Percentiles rank a stretch among this genome's conserved stretches.
These are phyloP conservation scores for Hoplias malabaricus DNA, from an alignment of 2,113 vertebrate species.

Conservation along the genomic window DNA sequence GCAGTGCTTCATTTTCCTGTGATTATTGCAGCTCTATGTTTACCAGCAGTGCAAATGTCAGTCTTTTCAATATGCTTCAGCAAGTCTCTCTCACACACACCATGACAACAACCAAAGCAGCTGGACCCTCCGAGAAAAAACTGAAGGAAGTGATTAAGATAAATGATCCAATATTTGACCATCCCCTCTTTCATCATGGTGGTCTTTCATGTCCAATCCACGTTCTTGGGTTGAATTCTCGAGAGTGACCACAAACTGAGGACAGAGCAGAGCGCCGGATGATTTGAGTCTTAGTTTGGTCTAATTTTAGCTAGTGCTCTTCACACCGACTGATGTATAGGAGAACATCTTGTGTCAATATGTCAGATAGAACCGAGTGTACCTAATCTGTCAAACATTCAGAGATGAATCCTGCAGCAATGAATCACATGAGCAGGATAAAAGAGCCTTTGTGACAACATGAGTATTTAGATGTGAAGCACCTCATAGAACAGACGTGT, in stretches of 20 bases:
- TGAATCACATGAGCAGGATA: too few species aligned
- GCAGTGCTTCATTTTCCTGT: constrained; percentile 26
- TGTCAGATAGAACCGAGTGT: neutral
- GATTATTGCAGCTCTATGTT: constrained; percentile 26
- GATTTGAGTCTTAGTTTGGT: neutral
- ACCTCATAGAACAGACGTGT: too few species aligned
- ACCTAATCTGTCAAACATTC: neutral
- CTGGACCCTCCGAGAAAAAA: constrained; percentile 3
- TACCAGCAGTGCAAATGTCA: constrained; percentile 27
- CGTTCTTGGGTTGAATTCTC: neutral
- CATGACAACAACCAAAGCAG: constrained; percentile 21
- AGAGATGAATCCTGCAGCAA: too few species aligned
- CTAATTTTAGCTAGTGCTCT: neutral
- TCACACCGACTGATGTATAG: neutral
- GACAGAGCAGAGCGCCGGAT: neutral
- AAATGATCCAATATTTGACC: neutral
- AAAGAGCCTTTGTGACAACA: too few species aligned
- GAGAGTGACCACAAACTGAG: neutral
- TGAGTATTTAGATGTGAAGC: too few species aligned
- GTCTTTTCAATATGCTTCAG: constrained; percentile 14
- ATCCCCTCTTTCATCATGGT: constrained; percentile 4
- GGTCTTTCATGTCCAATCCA: constrained; percentile 6
- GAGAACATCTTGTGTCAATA: neutral
- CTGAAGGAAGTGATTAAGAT: neutral
- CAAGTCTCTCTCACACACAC: neutral